Base-by-base conservation (phyloP, 2,113 vertebrate species). In the Lagopus leucura region DNA sequence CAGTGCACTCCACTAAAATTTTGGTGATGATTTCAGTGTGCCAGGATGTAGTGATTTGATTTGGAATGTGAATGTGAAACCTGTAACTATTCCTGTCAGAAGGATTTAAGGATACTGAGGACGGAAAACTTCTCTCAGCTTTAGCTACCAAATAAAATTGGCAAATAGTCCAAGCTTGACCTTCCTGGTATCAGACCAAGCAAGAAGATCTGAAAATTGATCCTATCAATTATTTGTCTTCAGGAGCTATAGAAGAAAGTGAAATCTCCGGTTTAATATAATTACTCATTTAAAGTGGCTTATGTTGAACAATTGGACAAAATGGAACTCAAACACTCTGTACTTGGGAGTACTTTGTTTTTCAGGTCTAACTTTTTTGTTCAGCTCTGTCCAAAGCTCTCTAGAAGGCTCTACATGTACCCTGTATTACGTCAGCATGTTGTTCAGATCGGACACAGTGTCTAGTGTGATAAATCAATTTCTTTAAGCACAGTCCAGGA, bases 171-270 rank as follows among this genome's bases (percentile, higher is more conserved):
- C 60, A 24, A 90, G 19, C 11, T 79, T 60, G 16, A 73, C 50
- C 58, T 12, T 57, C 79, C 75, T 65, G 20, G 55, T 28, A 6
- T 45, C 25, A 73, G 4, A 1, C 14, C 82, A 40, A 64, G 27
- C 38, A 7, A 43, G 6, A 1, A 0, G 0, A 5, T 48, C 40
- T 20, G 24, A n/a, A 4, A 8, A n/a, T 55, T 13, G 36, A n/a
- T n/a, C 45, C 17, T 38, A 58, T 42, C 6, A 11, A 5, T 48
- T 58, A n/a, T 69, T 72, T 84, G 22, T 27, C 21, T 66, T 60
- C 61, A 8, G 27, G 47, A 69, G 14, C 36, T 30, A 15, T 3
- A 48, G 27, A 10, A 88, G 22, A 22, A 86, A 90, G 38, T 7
- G n/a, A 40, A 79, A 30, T 55, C 2, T 65, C 7, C 55, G 36